Percentiles rank a stretch among this genome's conserved stretches.
phyloP scores from a whole-genome alignment of 1,140 invertebrate genomes.

The Nylanderia fulva region DNA sequence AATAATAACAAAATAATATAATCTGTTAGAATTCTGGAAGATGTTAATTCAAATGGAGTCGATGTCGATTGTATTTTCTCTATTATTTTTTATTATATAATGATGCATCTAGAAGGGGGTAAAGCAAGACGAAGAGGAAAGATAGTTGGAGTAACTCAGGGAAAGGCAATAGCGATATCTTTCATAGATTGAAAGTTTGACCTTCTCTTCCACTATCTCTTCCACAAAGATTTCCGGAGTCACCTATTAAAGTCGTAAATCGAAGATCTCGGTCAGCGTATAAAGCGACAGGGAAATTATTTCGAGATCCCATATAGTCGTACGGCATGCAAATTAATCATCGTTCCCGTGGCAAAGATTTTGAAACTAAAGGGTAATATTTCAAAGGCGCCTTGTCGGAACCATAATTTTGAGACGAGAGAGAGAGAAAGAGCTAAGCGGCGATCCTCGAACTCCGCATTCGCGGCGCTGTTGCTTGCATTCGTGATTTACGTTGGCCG shows the following conservation, averaged over 20 bases:
- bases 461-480: conserved; percentile 6
- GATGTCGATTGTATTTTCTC: not conserved
- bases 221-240: not conserved
- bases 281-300: conserved; percentile 37
- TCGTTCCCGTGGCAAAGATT: conserved; percentile 3
- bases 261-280: not conserved
- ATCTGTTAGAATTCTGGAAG: not conserved
- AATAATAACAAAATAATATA: not conserved
- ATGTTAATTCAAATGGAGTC: not conserved
- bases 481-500: conserved; percentile 14
- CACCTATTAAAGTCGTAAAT: conserved; percentile 41
- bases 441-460: not conserved
- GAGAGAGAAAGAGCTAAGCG: not conserved
- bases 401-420: conserved; percentile 23
- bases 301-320: conserved; percentile 13
- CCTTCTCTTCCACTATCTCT: not conserved
- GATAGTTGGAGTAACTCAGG: not conserved
- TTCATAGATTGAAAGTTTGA: conserved; percentile 43
- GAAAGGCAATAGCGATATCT: conserved; percentile 26
- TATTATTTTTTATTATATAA: not conserved
- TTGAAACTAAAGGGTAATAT: conserved; percentile 33
- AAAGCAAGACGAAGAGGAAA: not conserved
- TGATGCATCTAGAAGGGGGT: not conserved
- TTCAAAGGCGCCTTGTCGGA: conserved; percentile 8
- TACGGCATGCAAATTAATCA: conserved; percentile 1